Base-by-base conservation (phyloP, 2,113 vertebrate species). In the Psophia crepitans region DNA sequence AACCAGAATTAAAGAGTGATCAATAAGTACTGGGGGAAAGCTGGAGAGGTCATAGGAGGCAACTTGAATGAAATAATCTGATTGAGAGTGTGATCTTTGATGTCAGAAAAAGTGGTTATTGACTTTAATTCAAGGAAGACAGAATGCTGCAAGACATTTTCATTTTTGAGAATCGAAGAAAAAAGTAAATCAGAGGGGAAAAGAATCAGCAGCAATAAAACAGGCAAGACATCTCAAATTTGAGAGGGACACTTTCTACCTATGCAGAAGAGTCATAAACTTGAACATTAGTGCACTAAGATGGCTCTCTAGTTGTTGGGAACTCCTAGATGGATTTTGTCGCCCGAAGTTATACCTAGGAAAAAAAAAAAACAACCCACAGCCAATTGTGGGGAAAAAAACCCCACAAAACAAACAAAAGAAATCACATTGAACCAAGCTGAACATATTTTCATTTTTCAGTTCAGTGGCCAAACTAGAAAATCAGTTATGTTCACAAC, bases 1-100 rank as follows among this genome's bases (percentile, higher is more conserved):
- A 84, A 95, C 1, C 32, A 89, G 65, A 96, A 97, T 96, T 89
- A 93, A 92, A 32, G 10, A 88, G 39, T 49, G 80, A 97, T 95
- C 90, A 92, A 53, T 96, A 94, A 89, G 15, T 54, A 80, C 70
- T 69, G 93, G 22, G 44, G 43, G 9, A 95, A 95, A 95, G 73
- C 58, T 77, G 63, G 33, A 91, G 88, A 95, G 81, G 77, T 88
- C 79, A 92, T 19, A 86, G 66, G 30, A 95, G 65, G 87, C 69
- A 90, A 95, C 76, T 84, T 92, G 73, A 85, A 87, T 70, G 33
- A 95, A 97, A 97, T 93, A 94, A 97, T 96, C 66, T 88, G 70
- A 96, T 76, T n/a, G n/a, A 95, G 97, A 95, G 13, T 54, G 35
- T 90, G 90, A 97, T 94, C 93, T 97, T 92, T 96, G 87, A 88